These are phyloP conservation scores for Tylochromis polylepis DNA, from an alignment of 2,113 vertebrate species.

Conservation along the genomic window DNA sequence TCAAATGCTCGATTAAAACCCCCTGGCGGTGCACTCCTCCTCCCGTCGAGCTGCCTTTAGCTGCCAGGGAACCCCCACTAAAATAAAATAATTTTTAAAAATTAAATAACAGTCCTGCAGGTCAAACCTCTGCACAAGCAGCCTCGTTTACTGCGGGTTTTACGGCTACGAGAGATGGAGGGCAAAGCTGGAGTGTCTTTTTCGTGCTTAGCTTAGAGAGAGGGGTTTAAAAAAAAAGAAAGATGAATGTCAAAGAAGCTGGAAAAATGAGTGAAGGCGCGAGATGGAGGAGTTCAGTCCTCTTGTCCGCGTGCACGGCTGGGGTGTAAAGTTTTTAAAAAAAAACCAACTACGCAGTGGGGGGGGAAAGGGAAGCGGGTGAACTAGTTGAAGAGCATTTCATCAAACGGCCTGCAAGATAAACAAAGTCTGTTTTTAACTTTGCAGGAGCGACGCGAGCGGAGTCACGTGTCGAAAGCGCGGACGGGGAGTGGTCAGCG, in stretches of 20 bases:
- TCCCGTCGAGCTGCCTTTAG: background rate
- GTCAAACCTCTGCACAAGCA: background rate
- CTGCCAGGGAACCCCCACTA: background rate
- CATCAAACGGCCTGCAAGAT: slow-evolving; percentile 45
- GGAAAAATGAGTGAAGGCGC: background rate
- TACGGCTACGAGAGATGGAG: background rate
- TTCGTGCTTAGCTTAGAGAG: background rate
- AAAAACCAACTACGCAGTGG: background rate
- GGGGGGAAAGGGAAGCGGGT: background rate
- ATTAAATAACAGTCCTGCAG: background rate
- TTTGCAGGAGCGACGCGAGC: slow-evolving; percentile 52
- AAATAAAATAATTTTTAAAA: background rate
- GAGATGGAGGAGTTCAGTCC: background rate
- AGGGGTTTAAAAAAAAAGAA: background rate
- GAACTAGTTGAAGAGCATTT: slow-evolving; percentile 42
- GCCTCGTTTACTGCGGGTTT: background rate
- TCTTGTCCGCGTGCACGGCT: background rate
- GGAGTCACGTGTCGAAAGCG: slow-evolving; percentile 61
- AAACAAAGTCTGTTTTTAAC: slow-evolving; percentile 81
- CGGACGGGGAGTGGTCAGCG: slow-evolving; percentile 46
- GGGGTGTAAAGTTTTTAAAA: background rate
- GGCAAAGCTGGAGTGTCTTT: background rate
- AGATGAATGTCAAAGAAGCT: background rate
- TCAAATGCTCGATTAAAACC: slow-evolving; percentile 30
- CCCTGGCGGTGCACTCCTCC: slow-evolving; percentile 1